Evolutionary conservation across 2,888 invertebrate species (phyloP).

Genomic region (Caenorhabditis zanzibari): DNA sequence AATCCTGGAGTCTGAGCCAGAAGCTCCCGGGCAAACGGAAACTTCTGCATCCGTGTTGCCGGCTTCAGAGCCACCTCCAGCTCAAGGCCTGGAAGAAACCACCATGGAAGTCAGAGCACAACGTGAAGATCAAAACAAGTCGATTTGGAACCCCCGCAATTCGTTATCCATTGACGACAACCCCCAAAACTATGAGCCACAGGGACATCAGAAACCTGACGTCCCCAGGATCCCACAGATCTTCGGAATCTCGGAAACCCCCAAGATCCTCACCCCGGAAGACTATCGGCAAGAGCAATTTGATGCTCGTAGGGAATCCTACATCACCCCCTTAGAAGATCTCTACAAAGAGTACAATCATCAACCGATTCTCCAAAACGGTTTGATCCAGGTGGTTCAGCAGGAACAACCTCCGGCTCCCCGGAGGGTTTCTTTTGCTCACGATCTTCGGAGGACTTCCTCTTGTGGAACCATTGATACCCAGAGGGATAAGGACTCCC

Average conservation of each 20-base stretch:
- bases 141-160: too few relatives aligned
- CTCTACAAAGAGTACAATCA: slow-evolving; percentile 48
- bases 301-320: slow-evolving; percentile 29
- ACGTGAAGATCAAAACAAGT: too few relatives aligned
- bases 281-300: slow-evolving; percentile 39
- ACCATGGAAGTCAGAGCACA: too few relatives aligned
- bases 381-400: slow-evolving; percentile 31
- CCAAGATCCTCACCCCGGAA: slow-evolving; percentile 50
- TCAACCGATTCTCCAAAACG: slow-evolving; percentile 35
- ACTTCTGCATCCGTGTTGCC: too few relatives aligned
- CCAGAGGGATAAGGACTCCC: background rate
- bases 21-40: too few relatives aligned
- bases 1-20: too few relatives aligned
- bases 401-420: slow-evolving; percentile 20
- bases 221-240: too few relatives aligned
- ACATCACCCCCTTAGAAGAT: slow-evolving; percentile 40
- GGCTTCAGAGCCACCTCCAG: too few relatives aligned
- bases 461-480: slow-evolving; percentile 40
- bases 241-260: background rate
- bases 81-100: too few relatives aligned
- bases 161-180: background rate
- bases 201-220: too few relatives aligned
- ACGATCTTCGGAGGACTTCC: slow-evolving; percentile 20
- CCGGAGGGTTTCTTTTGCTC: slow-evolving; percentile 12
- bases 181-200: background rate